A percentile compares a stretch with the other conserved stretches of the same genome.
Evolutionary conservation across 2,113 vertebrate species (phyloP).

Genomic region (Epinephelus cyanopodus): DNA sequence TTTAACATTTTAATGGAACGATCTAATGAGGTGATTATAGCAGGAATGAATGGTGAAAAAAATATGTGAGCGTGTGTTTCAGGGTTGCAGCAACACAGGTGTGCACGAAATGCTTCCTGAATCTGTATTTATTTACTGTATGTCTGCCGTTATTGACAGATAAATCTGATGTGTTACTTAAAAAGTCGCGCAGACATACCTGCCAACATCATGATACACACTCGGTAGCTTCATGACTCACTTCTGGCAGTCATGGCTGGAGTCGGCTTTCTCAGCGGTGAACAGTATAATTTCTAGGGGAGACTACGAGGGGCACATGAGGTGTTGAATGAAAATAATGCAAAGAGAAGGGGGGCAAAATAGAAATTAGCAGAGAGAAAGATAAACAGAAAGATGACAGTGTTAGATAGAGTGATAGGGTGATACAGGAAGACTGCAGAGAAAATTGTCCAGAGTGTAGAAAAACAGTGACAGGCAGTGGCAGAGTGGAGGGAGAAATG

Average conservation of each 20-base stretch:
- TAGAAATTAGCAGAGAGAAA: constrained; percentile 62
- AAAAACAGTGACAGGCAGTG: constrained; percentile 74
- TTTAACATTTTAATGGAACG: constrained; percentile 40
- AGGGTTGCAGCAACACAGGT: neutral
- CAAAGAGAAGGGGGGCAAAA: constrained; percentile 31
- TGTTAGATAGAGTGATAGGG: constrained; percentile 58
- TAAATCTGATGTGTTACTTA: neutral
- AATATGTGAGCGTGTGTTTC: neutral
- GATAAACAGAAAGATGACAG: constrained; percentile 67
- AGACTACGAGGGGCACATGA: neutral
- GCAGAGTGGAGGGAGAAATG: constrained; percentile 59
- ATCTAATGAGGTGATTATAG: constrained; percentile 28
- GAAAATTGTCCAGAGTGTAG: constrained; percentile 68
- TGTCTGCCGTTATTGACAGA: neutral
- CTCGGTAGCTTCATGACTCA: neutral
- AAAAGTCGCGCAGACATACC: constrained; percentile 6
- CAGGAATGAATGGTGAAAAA: neutral
- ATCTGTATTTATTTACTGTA: constrained; percentile 15
- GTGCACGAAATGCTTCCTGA: neutral
- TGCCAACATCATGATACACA: constrained; percentile 7
- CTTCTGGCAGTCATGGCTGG: neutral
- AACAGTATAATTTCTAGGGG: constrained; percentile 11
- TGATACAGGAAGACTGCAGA: constrained; percentile 54
- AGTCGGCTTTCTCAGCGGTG: constrained; percentile 22
- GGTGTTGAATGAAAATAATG: constrained; percentile 40